A percentile compares a stretch with the other conserved stretches of the same genome.
phyloP scores from a whole-genome alignment of 2,113 vertebrate genomes.

The Anser cygnoides region DNA sequence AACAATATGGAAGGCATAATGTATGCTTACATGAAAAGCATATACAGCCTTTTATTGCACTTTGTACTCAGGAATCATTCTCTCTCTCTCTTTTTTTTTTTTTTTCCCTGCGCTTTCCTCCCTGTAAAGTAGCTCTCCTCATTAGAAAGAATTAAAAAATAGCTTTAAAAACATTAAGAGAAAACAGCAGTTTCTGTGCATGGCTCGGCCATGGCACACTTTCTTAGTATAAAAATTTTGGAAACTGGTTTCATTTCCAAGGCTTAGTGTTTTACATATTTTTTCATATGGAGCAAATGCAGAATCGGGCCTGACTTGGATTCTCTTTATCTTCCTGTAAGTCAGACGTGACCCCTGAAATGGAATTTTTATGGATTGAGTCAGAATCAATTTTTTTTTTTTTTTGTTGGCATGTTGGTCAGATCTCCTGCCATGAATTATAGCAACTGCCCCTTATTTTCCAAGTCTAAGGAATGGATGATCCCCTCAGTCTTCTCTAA shows the following conservation, averaged over 20 bases:
- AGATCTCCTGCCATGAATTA: background rate
- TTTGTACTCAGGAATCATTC: constrained; percentile 48
- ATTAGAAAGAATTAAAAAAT: constrained; percentile 47
- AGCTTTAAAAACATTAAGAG: constrained; percentile 32
- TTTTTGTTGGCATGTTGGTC: background rate
- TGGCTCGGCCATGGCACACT: background rate
- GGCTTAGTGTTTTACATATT: background rate
- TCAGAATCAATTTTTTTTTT: background rate
- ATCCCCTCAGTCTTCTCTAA: constrained; percentile 18
- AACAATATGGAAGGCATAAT: constrained; percentile 59
- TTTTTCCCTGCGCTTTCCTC: constrained; percentile 31
- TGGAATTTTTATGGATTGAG: background rate
- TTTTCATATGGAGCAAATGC: background rate
- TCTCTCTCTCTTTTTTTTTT: background rate
- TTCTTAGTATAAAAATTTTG: constrained; percentile 48
- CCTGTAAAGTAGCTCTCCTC: constrained; percentile 57
- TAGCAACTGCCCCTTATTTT: constrained; percentile 24
- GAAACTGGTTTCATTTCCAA: background rate
- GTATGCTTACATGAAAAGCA: constrained; percentile 54
- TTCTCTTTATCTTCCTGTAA: background rate
- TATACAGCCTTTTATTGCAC: constrained; percentile 58
- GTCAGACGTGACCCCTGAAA: background rate
- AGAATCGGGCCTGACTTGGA: background rate
- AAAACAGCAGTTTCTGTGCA: constrained; percentile 43
- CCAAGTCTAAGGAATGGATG: background rate